Evolutionary conservation across 2,797 vertebrate genomes (phyloP).

Genomic region (Characodon lateralis): DNA sequence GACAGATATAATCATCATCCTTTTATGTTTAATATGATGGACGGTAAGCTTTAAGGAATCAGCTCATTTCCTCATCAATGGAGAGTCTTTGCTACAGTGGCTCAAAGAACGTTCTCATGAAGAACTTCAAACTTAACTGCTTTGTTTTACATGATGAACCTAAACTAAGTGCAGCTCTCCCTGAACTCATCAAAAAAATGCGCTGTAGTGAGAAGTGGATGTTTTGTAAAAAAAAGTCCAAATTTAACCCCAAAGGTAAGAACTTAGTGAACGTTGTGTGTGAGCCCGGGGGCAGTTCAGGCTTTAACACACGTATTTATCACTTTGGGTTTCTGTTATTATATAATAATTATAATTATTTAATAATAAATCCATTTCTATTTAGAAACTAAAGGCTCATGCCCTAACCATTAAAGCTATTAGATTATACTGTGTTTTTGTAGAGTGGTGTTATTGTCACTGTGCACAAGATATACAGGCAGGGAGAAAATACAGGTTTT

Average conservation of each 20-base stretch:
- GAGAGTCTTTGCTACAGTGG: background rate
- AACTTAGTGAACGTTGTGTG: background rate
- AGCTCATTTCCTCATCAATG: background rate
- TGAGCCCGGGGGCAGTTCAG: background rate
- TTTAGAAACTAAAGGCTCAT: background rate
- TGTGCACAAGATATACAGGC: too few relatives aligned
- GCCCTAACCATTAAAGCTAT: too few relatives aligned
- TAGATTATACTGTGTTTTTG: too few relatives aligned
- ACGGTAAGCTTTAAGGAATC: background rate
- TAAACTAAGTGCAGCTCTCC: background rate
- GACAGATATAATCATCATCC: background rate
- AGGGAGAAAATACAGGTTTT: too few relatives aligned
- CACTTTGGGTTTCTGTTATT: background rate
- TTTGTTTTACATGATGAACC: background rate
- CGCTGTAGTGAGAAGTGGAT: background rate
- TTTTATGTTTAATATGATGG: background rate
- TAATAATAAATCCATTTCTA: background rate
- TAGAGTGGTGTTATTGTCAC: too few relatives aligned
- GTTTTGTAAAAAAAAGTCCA: background rate
- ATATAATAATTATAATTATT: background rate
- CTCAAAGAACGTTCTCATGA: background rate
- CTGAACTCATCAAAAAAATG: background rate
- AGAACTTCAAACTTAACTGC: background rate
- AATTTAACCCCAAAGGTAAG: background rate
- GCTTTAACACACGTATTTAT: too few relatives aligned